Evolutionary conservation across 2,797 vertebrate genomes (phyloP).

Genomic region (Ambastaia sidthimunki): DNA sequence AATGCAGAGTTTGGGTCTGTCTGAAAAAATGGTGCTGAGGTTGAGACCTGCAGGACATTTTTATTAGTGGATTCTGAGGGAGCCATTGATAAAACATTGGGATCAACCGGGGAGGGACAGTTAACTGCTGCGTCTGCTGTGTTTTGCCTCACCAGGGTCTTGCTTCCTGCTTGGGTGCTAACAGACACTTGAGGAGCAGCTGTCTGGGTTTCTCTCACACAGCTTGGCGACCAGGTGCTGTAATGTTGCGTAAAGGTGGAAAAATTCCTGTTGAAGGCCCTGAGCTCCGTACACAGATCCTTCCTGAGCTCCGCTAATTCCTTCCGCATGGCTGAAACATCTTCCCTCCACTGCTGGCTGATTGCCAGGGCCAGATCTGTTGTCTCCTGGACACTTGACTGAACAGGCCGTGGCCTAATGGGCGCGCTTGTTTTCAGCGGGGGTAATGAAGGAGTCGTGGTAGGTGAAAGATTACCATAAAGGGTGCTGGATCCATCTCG

Average conservation of each 20-base stretch:
- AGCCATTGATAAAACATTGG: constrained; percentile 51
- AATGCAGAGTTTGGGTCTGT: constrained; percentile 58
- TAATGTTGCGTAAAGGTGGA: constrained; percentile 82
- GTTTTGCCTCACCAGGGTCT: constrained; percentile 77
- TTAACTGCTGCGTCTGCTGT: constrained; percentile 81
- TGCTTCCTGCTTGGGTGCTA: constrained; percentile 80
- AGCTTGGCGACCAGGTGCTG: constrained; percentile 80
- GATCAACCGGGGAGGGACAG: constrained; percentile 69
- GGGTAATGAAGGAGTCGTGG: constrained; percentile 76
- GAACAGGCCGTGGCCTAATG: constrained; percentile 79
- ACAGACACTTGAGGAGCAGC: constrained; percentile 76
- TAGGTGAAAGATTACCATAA: constrained; percentile 72
- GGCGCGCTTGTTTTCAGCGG: constrained; percentile 75
- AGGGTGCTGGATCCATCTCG: constrained; percentile 75
- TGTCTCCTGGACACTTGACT: constrained; percentile 82
- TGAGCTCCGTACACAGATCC: constrained; percentile 80
- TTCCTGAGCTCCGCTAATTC: constrained; percentile 80
- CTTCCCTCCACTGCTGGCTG: constrained; percentile 84
- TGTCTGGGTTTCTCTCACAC: constrained; percentile 67
- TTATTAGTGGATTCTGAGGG: constrained; percentile 38
- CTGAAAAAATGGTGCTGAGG: constrained; percentile 54
- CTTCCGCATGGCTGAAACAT: constrained; percentile 81
- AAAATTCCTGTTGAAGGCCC: constrained; percentile 83
- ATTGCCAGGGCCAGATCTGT: constrained; percentile 81
- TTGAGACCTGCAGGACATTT: constrained; percentile 54